Base-by-base conservation (phyloP, 2,113 vertebrate genomes). In the Cavia porcellus region DNA sequence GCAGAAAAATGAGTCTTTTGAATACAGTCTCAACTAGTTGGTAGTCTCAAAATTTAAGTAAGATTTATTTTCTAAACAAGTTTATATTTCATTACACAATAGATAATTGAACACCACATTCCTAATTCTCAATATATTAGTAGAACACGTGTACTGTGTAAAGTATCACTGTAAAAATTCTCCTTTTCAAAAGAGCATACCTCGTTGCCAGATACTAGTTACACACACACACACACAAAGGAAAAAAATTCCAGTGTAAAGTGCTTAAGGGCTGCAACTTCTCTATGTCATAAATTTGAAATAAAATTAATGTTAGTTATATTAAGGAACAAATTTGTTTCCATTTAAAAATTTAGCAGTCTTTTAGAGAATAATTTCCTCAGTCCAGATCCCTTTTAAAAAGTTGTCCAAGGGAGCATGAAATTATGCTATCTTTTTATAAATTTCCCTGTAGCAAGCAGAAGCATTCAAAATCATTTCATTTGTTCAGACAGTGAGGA, bases 391-490 rank as follows among this genome's bases (percentile, higher is more conserved):
- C 85, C 91, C 61, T 97, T 87, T 95, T 90, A 47, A 95, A 97
- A 97, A 96, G 42, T 90, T 77, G 62, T 97, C 94, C 85, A 95
- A 93, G 94, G 59, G 42, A 97, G 32, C 52, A 93, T 90, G 50
- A 97, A 98, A 96, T 95, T 72, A 90, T 97, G 90, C 59, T 82
- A 96, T 96, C 92, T 86, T 97, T 97, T 96, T 97, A 94, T 96
- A 97, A 93, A 97, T 95, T 95, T 97, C 90, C 91, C 95, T 38
- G 4, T 89, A 90, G 94, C 95, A 95, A 97, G 96, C 95, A 97
- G 72, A 98, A 97, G 90, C 96, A 96, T 96, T 96, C 97, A 98
- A 96, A 98, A 97, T 98, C 92, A 97, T 96, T 96, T 96, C 92
- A 94, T 96, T 97, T 98, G 94, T 98, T 98, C 90, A 90, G 86